Evolutionary conservation across 2,888 invertebrate genomes (phyloP), one percentile per base, ranked within the genome.

Genomic region (Brachypalpus laphriformis): DNA sequence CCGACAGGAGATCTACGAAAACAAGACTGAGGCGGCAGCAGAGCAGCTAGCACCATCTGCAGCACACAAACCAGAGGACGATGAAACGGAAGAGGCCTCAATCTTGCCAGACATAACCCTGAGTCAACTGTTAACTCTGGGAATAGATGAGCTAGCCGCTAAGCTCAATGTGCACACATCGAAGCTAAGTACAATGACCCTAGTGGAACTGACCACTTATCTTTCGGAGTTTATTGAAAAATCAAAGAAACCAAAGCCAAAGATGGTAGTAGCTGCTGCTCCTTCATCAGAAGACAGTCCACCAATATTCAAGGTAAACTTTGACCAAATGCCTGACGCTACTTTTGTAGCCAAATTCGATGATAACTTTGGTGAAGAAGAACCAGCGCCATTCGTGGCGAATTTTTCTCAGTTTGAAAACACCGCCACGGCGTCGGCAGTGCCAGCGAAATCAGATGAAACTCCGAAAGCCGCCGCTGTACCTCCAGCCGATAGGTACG

Each of bases 181-280:
- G 59, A 95, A 96, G 76, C 92, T 98, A 56, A 96, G 96, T 65
- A 96, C 95, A 75, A 96, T 97, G 95, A 97, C 97, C 0, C 92
- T 98, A 78, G 96, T 97, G 20, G 97, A 97, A 91, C 93, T 98
- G 45, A 97, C 97, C 0, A 95, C 95, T 68, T 96, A 96, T 90
- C 93, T 97, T 25, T 94, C 96, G 0, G 93, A 93, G 88, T 93
- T 93, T 77, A 92, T 93, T 65, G 93, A 93, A 87, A 92, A 90
- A 68, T 90, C 90, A 8, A 91, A 92, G 77, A 89, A 90, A 89
- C 47, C 93, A 92, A 89, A 86, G 90, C 86, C 45, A 42, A 22
- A 9, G 9, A n/a, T 70, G 4, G 40, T 37, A 2, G 18, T 51
- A 7, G 4, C 47, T 0, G 11, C 68, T 0, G 37, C 47, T 40